Base-by-base conservation (phyloP, 2,888 invertebrate genomes). In the Oxycera nigricornis region DNA sequence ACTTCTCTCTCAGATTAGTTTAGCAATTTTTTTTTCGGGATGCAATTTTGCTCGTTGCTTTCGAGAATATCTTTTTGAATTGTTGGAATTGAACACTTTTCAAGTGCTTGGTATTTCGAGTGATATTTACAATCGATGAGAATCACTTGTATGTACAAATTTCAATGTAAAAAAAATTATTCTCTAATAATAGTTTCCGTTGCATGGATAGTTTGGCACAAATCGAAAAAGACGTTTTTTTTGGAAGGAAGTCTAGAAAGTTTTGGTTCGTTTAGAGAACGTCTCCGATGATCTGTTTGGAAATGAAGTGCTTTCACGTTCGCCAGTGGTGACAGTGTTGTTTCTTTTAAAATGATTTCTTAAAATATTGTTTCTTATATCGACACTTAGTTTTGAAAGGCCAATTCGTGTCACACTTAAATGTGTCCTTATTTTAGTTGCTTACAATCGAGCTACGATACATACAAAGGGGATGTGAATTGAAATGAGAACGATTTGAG, bases 181-280 rank as follows among this genome's bases (percentile, higher is more conserved):
- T 22, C 17, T 4, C 52, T 55, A 20, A 24, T 17, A 55, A 59
- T 9, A 28, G 4, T 26, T 20, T 3, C n/a, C n/a, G n/a, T n/a
- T n/a, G n/a, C n/a, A n/a, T n/a, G n/a, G n/a, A n/a, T 7, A 65
- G 41, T 65, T 65, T 65, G 65, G 65, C 65, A 65, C 65, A 65
- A 65, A 65, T 65, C 24, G 41, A 65, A 41, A 65, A 65, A 22
- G 41, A 2, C 9, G 41, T 30, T 2, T 35, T 30, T 39, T n/a
- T n/a, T n/a, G n/a, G n/a, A 62, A 26, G 3, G 20, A 35, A 35
- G 39, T 30, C 22, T 20, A 35, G 7, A n/a, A 17, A 35, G 41
- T 22, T 2, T 65, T 65, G 65, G 65, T 65, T 65, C 65, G 14
- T 65, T 55, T n/a, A 65, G 26, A 65, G 41, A 65, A 9, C 41